Evolutionary conservation across 2,797 vertebrate genomes (phyloP), one percentile per base, ranked within the genome.

Genomic region (Alcedo quadribrachys): DNA sequence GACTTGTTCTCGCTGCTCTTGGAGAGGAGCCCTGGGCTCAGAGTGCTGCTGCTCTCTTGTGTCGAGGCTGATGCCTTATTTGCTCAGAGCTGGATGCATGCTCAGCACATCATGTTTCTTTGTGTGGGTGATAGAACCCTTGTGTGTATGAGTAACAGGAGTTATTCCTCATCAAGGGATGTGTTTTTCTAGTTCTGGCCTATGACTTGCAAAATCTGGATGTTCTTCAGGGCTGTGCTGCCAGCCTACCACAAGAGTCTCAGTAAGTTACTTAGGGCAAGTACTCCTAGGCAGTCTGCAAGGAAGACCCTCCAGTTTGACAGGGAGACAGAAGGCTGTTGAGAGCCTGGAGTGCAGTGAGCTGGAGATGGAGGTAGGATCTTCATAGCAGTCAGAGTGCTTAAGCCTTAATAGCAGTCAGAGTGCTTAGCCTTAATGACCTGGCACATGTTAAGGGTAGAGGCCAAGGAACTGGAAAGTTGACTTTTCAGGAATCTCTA

Each of bases 1-100:
- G 86, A 46, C 66, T 87, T 46, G n/a, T 65, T 65, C 68, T 51
- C 71, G 71, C 62, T 89, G 88, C 69, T 69, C 62, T 77, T 73
- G 71, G 67, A 71, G 74, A 45, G 65, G 30, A 90, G 84, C 75
- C 0, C 0, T 42, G 43, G n/a, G 48, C 62, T 88, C 33, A 1
- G 25, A 27, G 40, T 10, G 22, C 78, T 75, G 70, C 78, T 75
- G 67, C 81, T 82, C 15, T 81, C 15, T 0, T 0, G 0, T 5
- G 6, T 19, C 28, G 58, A 51, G 66, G 58, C 51, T 27, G 37
- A 19, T 82, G 54, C 27, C 12, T 61, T 85, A 9, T 85, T 86
- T 92, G 27, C 63, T 75, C 1, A 4, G 54, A 66, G 46, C 25
- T 37, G 58, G 65, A 28, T 6, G 1, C 0, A 6, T 67, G 86